Conservation (phyloP, 1,140 invertebrate genomes). For the Medauroidea extradentata region DNA sequence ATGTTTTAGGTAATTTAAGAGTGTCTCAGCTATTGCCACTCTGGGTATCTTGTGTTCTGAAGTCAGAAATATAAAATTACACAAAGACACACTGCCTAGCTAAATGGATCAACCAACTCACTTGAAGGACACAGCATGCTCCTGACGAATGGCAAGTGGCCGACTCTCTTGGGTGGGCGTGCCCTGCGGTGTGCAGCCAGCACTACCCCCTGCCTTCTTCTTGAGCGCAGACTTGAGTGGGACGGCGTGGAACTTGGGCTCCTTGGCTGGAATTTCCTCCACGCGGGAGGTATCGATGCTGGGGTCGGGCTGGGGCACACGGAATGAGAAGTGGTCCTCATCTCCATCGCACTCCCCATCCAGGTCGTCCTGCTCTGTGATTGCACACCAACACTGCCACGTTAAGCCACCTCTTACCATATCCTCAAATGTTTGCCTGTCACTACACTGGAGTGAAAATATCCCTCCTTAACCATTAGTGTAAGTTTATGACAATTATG, state of each 20-base stretch:
- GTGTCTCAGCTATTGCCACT: too few relatives aligned
- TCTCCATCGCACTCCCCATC: slow-evolving; percentile 45
- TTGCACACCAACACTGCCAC: slow-evolving; percentile 5
- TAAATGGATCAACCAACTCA: slow-evolving; percentile 47
- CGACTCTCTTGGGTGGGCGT: slow-evolving; percentile 75
- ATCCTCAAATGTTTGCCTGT: too few relatives aligned
- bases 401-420: too few relatives aligned
- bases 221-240: slow-evolving; percentile 89
- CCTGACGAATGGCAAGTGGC: slow-evolving; percentile 63
- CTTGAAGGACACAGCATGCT: slow-evolving; percentile 58
- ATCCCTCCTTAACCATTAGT: too few relatives aligned
- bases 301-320: slow-evolving; percentile 55
- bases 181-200: slow-evolving; percentile 56
- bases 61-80: too few relatives aligned
- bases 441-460: too few relatives aligned
- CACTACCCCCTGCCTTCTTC: slow-evolving; percentile 57
- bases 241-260: slow-evolving; percentile 68
- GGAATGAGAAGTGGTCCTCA: slow-evolving; percentile 38
- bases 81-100: too few relatives aligned
- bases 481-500: too few relatives aligned
- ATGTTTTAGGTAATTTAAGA: too few relatives aligned
- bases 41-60: too few relatives aligned
- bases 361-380: slow-evolving; percentile 49
- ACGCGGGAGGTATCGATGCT: slow-evolving; percentile 72
- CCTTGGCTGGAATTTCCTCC: slow-evolving; percentile 84